phyloP scores from a whole-genome alignment of 2,888 invertebrate species.

The Phasia obesa region DNA sequence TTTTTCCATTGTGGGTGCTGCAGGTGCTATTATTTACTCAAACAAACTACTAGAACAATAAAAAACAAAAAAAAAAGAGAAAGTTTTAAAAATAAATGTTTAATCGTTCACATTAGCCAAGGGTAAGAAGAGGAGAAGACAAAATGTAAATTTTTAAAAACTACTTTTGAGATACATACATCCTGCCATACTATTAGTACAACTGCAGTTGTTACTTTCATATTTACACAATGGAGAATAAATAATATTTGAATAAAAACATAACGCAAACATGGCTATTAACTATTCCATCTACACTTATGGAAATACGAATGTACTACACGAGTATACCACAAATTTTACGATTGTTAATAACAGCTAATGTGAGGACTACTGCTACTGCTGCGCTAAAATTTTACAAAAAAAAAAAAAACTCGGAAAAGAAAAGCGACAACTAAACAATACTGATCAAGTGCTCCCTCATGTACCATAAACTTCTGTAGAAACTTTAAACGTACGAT shows the following conservation, averaged over 20 bases:
- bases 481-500: conserved; percentile 44
- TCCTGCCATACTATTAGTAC: conserved; percentile 22
- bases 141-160: conserved; percentile 29
- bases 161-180: conserved; percentile 23
- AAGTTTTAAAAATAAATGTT: conserved; percentile 48
- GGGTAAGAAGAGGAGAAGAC: not conserved
- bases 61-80: not conserved
- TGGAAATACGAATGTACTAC: conserved; percentile 34
- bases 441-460: conserved; percentile 68
- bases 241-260: not conserved
- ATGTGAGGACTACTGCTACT: not conserved
- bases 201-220: conserved; percentile 16
- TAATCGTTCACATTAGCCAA: conserved; percentile 49
- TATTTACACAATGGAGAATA: not conserved
- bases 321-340: conserved; percentile 4
- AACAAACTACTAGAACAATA: not conserved
- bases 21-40: conserved; percentile 14
- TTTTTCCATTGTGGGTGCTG: no score
- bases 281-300: conserved; percentile 45
- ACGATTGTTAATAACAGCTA: conserved; percentile 25
- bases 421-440: conserved; percentile 31
- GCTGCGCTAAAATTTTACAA: not conserved
- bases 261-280: conserved; percentile 40
- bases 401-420: not conserved
- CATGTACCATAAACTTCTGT: conserved; percentile 63